These are phyloP conservation scores for Eidolon helvum DNA, from an alignment of 2,113 vertebrate genomes.

Conservation along the genomic window DNA sequence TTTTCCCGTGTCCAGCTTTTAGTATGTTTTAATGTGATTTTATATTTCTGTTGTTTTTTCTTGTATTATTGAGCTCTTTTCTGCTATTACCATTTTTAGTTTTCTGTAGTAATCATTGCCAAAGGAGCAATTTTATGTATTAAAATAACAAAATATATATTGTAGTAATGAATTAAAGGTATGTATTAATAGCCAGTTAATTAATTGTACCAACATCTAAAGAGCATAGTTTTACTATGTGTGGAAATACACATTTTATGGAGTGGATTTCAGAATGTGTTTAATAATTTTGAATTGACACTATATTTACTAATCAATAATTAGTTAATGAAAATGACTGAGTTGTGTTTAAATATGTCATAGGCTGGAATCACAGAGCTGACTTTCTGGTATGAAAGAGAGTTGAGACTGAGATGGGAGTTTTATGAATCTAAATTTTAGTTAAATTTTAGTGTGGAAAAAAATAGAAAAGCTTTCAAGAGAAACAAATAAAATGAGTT, in stretches of 20 bases:
- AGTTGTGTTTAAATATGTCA: not conserved
- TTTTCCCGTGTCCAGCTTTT: not conserved
- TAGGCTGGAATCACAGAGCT: not conserved
- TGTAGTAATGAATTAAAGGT: not conserved
- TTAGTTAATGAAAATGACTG: not conserved
- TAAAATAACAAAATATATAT: not conserved
- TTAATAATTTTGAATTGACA: not conserved
- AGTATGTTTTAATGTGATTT: not conserved
- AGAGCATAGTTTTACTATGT: not conserved
- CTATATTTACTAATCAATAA: not conserved
- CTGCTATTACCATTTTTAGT: not conserved
- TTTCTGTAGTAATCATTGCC: not conserved
- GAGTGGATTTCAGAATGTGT: not conserved
- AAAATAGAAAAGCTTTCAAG: not conserved
- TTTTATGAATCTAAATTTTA: constrained; percentile 14
- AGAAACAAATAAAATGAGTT: not conserved
- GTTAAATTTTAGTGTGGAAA: constrained; percentile 7
- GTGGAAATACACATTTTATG: not conserved
- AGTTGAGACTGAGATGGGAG: not conserved
- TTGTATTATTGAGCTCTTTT: not conserved
- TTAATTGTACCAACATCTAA: not conserved
- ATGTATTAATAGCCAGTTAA: not conserved
- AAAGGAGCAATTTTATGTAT: constrained; percentile 8
- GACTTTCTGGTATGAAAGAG: not conserved
- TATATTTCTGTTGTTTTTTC: not conserved